These are phyloP conservation scores for Luehdorfia chinensis DNA, from an alignment of 1,140 invertebrate genomes.

Conservation along the genomic window DNA sequence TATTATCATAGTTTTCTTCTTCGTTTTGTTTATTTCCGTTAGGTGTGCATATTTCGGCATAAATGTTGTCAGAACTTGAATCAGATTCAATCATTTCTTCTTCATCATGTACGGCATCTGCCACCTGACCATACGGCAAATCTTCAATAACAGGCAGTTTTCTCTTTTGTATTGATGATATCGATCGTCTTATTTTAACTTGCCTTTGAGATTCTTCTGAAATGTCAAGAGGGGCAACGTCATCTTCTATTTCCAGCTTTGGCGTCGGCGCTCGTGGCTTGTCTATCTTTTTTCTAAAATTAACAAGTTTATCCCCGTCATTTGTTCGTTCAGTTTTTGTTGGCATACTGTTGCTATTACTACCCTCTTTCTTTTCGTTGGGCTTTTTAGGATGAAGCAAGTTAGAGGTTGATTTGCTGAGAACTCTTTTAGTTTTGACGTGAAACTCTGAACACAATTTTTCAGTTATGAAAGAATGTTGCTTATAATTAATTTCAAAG, in stretches of 20 bases:
- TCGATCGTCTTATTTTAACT: conserved; percentile 67
- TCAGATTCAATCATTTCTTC: conserved; percentile 70
- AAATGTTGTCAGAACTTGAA: conserved; percentile 78
- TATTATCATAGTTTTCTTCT: conserved; percentile 62
- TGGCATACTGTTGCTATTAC: conserved; percentile 70
- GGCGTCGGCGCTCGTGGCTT: conserved; percentile 67
- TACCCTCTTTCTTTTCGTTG: conserved; percentile 63
- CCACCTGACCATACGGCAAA: conserved; percentile 74
- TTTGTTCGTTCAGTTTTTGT: conserved; percentile 61
- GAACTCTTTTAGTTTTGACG: conserved; percentile 78
- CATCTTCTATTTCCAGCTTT: conserved; percentile 62
- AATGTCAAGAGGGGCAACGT: conserved; percentile 51
- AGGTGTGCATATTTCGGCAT: conserved; percentile 78
- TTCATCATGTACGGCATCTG: conserved; percentile 63
- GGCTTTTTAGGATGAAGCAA: conserved; percentile 75
- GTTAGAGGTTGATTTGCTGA: conserved; percentile 80
- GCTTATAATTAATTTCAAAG: conserved; percentile 72
- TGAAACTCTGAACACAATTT: conserved; percentile 80
- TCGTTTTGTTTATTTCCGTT: conserved; percentile 53
- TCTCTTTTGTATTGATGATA: conserved; percentile 74
- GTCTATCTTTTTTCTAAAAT: conserved; percentile 69
- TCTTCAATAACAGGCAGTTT: conserved; percentile 76
- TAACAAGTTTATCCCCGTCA: conserved; percentile 55
- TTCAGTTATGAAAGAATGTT: conserved; percentile 79
- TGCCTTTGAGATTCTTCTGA: conserved; percentile 58